phyloP scores from a whole-genome alignment of 2,888 invertebrate species.

The Branchipolynoe longqiensis region DNA sequence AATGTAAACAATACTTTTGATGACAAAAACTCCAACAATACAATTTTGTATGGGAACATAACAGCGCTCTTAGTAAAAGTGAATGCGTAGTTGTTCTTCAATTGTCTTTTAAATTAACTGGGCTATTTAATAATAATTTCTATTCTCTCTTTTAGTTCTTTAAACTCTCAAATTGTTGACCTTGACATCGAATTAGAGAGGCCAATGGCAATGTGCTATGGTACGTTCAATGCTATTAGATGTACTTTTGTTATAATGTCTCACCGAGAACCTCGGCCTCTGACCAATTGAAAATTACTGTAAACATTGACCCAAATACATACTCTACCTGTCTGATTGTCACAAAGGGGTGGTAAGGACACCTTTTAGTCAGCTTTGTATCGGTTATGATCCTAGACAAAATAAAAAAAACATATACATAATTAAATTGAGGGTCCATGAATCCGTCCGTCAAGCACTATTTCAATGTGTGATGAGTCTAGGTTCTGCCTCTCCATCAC shows the following conservation, averaged over 20 bases:
- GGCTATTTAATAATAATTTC: too few relatives aligned
- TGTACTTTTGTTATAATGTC: conserved; percentile 16
- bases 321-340: conserved; percentile 50
- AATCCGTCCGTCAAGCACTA: conserved; percentile 12
- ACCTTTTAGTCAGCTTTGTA: conserved; percentile 46
- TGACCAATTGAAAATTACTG: conserved; percentile 7
- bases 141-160: too few relatives aligned
- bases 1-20: not conserved
- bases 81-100: too few relatives aligned
- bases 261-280: conserved; percentile 15
- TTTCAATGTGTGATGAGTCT: conserved; percentile 21
- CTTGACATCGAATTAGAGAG: not conserved
- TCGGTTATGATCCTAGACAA: conserved; percentile 45
- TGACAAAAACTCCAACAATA: too few relatives aligned
- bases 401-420: conserved; percentile 46
- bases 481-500: conserved; percentile 35
- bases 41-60: too few relatives aligned
- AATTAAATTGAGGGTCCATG: conserved; percentile 13
- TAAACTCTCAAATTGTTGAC: too few relatives aligned
- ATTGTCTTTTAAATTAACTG: not conserved
- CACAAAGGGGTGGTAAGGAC: conserved; percentile 50
- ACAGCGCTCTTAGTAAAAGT: too few relatives aligned
- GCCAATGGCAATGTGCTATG: not conserved
- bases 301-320: conserved; percentile 35
- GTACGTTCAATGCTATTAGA: not conserved